phyloP scores from a whole-genome alignment of 1,140 invertebrate genomes.

The Adoxophyes honmai region DNA sequence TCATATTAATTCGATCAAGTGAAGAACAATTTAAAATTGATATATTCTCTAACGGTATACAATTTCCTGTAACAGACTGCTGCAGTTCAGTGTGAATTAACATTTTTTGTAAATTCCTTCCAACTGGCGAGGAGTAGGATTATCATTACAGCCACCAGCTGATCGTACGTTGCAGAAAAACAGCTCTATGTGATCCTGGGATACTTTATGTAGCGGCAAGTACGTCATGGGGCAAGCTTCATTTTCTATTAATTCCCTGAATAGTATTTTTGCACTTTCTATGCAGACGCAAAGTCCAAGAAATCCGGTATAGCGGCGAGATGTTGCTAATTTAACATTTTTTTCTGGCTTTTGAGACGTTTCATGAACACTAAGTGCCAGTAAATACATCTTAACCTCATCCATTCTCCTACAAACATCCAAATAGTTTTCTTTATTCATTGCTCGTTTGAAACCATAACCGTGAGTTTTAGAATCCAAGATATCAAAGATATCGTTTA shows the following conservation, averaged over 20 bases:
- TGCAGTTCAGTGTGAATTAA: neutral
- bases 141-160: neutral
- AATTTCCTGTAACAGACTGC: neutral
- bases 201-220: neutral
- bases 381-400: too few relatives aligned
- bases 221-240: neutral
- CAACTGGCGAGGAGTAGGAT: neutral
- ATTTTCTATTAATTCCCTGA: neutral
- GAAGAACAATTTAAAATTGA: neutral
- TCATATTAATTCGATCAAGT: neutral
- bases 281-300: slow-evolving; percentile 9
- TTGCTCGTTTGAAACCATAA: slow-evolving; percentile 7
- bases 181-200: neutral
- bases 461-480: slow-evolving; percentile 8
- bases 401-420: neutral
- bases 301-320: neutral
- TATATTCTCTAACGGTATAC: neutral
- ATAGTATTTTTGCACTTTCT: slow-evolving; percentile 1
- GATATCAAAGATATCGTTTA: slow-evolving; percentile 14
- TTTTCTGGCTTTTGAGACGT: neutral
- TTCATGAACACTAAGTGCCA: neutral
- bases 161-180: neutral
- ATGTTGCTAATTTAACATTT: neutral
- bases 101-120: neutral
- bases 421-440: neutral